Conservation (phyloP, 1,140 invertebrate species). For the Drosophila sechellia region DNA sequence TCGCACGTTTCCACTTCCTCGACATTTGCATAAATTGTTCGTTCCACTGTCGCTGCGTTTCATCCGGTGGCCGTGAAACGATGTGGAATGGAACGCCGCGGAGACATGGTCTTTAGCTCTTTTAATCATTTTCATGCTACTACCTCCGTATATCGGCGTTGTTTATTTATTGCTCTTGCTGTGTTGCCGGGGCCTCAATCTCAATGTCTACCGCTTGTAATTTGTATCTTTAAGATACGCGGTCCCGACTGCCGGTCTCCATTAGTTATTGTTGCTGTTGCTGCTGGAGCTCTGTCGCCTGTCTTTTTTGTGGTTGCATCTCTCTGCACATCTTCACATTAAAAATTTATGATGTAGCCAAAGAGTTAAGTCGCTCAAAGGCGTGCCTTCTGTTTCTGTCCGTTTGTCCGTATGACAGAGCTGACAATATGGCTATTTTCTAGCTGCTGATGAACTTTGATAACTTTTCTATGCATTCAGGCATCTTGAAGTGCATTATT, state of each 20-base stretch:
- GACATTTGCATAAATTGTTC: conserved; percentile 31
- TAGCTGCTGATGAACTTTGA: neutral
- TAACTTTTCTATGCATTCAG: neutral
- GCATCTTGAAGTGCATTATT: too few relatives aligned
- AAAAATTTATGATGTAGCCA: conserved; percentile 81
- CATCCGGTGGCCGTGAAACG: conserved; percentile 68
- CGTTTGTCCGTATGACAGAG: conserved; percentile 11
- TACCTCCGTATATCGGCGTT: conserved; percentile 58
- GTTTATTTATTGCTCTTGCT: conserved; percentile 70
- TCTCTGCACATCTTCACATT: conserved; percentile 69
- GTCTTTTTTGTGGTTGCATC: conserved; percentile 39
- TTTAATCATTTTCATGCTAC: conserved; percentile 82
- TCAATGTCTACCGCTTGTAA: conserved; percentile 79
- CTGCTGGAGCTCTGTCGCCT: conserved; percentile 5
- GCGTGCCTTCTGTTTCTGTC: conserved; percentile 43
- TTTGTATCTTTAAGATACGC: conserved; percentile 81
- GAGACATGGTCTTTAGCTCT: conserved; percentile 79
- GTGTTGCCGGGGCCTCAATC: conserved; percentile 68
- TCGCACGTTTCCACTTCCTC: conserved; percentile 38
- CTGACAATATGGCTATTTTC: neutral
- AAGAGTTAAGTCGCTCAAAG: conserved; percentile 76
- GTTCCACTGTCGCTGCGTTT: conserved; percentile 33
- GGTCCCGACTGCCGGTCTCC: conserved; percentile 54
- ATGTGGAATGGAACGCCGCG: conserved; percentile 13
- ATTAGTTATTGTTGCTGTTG: conserved; percentile 22